These are phyloP conservation scores for Rhinoptilus africanus DNA, from an alignment of 2,113 vertebrate species.

Conservation along the genomic window DNA sequence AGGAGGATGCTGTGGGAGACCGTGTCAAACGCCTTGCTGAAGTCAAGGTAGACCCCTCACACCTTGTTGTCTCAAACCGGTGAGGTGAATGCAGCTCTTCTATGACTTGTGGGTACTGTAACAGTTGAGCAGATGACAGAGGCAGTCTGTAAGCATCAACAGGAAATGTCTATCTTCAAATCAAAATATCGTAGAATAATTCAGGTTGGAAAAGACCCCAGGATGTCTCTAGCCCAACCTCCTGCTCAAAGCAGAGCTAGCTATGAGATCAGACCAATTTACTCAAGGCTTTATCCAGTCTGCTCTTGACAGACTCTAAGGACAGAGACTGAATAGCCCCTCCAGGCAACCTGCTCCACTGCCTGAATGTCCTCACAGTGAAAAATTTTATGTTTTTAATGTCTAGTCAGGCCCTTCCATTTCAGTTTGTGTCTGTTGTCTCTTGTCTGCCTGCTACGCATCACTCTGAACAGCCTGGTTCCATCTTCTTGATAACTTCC, in stretches of 20 bases:
- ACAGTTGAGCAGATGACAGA: neutral
- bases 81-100: neutral
- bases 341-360: neutral
- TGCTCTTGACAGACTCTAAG: neutral
- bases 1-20: no score
- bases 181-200: neutral
- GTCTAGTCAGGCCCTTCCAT: neutral
- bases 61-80: neutral
- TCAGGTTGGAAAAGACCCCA: neutral
- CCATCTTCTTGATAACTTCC: neutral
- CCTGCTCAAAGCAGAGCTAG: neutral
- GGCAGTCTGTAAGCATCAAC: neutral
- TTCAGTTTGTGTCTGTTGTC: neutral
- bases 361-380: neutral
- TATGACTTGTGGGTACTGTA: neutral
- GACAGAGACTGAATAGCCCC: neutral
- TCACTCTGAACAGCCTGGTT: neutral
- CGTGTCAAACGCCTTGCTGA: no score
- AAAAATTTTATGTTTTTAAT: neutral
- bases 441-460: neutral
- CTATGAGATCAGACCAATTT: neutral
- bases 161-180: neutral
- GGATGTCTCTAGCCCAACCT: neutral
- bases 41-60: no score
- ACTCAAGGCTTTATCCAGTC: neutral